These are phyloP conservation scores for Acronicta leporina DNA, from an alignment of 2,888 invertebrate species.

Conservation along the genomic window DNA sequence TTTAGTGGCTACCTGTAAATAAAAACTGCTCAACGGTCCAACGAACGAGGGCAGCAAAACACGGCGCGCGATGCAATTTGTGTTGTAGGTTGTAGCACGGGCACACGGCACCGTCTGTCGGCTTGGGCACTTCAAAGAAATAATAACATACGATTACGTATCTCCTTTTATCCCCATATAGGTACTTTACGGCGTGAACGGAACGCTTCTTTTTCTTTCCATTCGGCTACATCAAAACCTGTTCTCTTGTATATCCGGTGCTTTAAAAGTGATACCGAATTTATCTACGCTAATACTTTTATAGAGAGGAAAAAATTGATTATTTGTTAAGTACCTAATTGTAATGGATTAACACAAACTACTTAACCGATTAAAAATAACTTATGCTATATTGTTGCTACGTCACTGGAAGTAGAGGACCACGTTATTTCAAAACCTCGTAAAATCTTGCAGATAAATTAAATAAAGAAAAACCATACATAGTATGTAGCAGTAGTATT, in stretches of 20 bases:
- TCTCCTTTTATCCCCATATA: conserved; percentile 72
- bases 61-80: conserved; percentile 51
- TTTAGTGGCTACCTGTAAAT: too few relatives aligned
- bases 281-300: conserved; percentile 70
- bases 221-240: conserved; percentile 76
- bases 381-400: too few relatives aligned
- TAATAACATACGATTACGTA: conserved; percentile 83
- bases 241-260: conserved; percentile 79
- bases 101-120: conserved; percentile 60
- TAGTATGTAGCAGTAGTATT: too few relatives aligned
- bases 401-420: too few relatives aligned
- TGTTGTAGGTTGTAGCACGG: conserved; percentile 47
- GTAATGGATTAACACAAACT: too few relatives aligned
- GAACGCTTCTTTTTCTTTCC: conserved; percentile 76
- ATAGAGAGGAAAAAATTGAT: too few relatives aligned
- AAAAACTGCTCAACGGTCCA: neutral
- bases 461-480: too few relatives aligned
- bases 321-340: too few relatives aligned
- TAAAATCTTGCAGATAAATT: too few relatives aligned
- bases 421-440: too few relatives aligned
- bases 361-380: too few relatives aligned
- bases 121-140: conserved; percentile 82
- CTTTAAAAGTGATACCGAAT: conserved; percentile 80
- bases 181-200: conserved; percentile 75
- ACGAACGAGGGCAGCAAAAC: conserved; percentile 31